Percentiles rank a stretch among this genome's conserved stretches.
Conservation (phyloP, 2,888 invertebrate genomes). For the Aspidapion aeneum region DNA sequence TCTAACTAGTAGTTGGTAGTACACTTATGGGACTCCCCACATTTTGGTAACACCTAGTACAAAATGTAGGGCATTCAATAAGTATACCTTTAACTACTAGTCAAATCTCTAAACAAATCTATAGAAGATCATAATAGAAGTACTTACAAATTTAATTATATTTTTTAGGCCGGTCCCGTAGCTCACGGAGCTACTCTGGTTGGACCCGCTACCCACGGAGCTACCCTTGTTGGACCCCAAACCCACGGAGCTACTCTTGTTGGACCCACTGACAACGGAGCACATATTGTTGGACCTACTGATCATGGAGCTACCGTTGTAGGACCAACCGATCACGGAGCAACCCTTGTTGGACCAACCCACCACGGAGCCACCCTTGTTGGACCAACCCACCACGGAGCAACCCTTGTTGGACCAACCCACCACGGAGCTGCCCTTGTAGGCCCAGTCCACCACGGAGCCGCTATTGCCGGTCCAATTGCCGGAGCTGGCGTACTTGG, state of each 20-base stretch:
- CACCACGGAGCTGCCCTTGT: not conserved
- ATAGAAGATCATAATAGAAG: too few relatives aligned
- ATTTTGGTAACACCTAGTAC: too few relatives aligned
- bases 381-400: constrained; percentile 27
- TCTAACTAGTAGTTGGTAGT: too few relatives aligned
- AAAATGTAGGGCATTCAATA: too few relatives aligned
- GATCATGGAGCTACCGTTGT: constrained; percentile 33
- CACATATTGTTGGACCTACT: constrained; percentile 32
- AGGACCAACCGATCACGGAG: constrained; percentile 27
- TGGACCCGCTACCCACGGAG: constrained; percentile 24
- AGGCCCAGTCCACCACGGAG: not conserved
- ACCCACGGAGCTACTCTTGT: constrained; percentile 25
- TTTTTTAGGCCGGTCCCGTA: constrained; percentile 21
- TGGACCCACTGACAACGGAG: constrained; percentile 27
- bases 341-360: constrained; percentile 9
- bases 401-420: not conserved
- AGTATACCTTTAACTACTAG: too few relatives aligned
- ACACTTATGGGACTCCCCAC: too few relatives aligned
- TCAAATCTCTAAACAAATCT: too few relatives aligned
- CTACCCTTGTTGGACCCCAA: constrained; percentile 23
- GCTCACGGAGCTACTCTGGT: constrained; percentile 22
- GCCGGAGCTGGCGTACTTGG: not conserved
- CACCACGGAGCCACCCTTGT: constrained; percentile 29
- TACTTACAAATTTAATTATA: too few relatives aligned
- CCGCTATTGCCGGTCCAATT: constrained; percentile 12